These are phyloP conservation scores for Schizothorax lantsangensis DNA, from an alignment of 2,797 vertebrate species.

Conservation along the genomic window DNA sequence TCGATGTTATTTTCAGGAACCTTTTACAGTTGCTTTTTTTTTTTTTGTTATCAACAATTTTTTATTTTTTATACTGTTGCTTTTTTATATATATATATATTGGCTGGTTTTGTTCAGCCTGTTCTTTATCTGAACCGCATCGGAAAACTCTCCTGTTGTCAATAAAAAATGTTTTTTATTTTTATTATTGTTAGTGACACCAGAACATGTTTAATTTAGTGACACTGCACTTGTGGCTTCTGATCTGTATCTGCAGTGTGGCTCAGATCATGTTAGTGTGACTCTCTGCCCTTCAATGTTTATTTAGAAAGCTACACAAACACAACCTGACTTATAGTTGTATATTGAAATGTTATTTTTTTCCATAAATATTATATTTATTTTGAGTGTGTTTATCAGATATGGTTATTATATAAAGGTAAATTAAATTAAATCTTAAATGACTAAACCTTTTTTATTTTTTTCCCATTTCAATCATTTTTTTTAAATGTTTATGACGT, in stretches of 20 bases:
- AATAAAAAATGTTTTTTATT: no score
- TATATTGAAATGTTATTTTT: neutral
- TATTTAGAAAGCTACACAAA: neutral
- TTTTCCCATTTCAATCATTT: no score
- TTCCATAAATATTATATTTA: neutral
- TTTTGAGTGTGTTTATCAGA: neutral
- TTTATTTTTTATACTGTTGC: no score
- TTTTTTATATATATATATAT: no score
- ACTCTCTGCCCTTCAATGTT: neutral
- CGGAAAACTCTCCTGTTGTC: neutral
- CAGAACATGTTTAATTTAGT: no score
- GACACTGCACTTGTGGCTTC: no score
- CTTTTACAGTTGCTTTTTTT: neutral
- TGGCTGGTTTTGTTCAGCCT: constrained; percentile 11
- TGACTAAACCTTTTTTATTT: no score
- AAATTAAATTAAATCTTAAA: no score
- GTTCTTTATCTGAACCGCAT: neutral
- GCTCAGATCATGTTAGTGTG: neutral
- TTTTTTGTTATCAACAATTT: no score
- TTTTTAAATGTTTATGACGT: no score
- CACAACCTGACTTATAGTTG: neutral
- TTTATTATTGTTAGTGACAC: no score
- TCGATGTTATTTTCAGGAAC: rapidly evolving
- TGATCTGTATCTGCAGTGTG: neutral
- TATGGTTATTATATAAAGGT: neutral